Evolutionary conservation across 1,140 invertebrate genomes (phyloP).

Genomic region (Condylostylus longicornis): DNA sequence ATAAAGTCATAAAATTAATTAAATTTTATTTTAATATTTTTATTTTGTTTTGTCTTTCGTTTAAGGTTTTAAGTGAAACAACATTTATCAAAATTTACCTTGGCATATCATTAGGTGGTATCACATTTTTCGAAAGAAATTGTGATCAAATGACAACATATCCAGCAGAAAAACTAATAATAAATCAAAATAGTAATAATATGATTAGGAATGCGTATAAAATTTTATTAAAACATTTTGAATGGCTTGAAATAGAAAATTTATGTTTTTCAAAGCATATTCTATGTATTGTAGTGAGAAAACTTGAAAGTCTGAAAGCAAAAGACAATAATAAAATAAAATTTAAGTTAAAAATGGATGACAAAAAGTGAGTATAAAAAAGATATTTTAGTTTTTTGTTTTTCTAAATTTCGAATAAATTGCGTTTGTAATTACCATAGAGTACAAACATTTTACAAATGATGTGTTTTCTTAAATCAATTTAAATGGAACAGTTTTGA

Average conservation of each 20-base stretch:
- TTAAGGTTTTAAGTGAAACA: too few species aligned
- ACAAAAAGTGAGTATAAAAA: slow-evolving; percentile 48
- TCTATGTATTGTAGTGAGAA: slow-evolving; percentile 45
- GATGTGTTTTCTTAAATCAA: too few species aligned
- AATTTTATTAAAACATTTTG: slow-evolving; percentile 28
- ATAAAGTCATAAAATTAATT: too few species aligned
- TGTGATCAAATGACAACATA: background rate
- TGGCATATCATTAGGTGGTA: slow-evolving; percentile 3
- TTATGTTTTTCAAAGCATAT: slow-evolving; percentile 57
- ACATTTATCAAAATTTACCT: slow-evolving; percentile 5
- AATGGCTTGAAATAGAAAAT: slow-evolving; percentile 57
- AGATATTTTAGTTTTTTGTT: too few species aligned
- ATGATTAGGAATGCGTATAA: too few species aligned
- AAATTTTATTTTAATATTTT: background rate
- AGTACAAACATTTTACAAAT: too few species aligned
- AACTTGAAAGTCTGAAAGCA: slow-evolving; percentile 28
- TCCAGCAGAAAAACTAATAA: too few species aligned
- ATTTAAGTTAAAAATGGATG: slow-evolving; percentile 56
- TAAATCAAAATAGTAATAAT: too few species aligned
- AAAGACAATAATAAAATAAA: slow-evolving; percentile 44
- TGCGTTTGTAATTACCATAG: too few species aligned
- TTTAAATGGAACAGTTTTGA: too few species aligned
- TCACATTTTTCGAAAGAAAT: slow-evolving; percentile 2
- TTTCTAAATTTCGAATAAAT: too few species aligned
- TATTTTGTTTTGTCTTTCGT: background rate